phyloP scores from a whole-genome alignment of 1,140 invertebrate species.

The Amyelois transitella region DNA sequence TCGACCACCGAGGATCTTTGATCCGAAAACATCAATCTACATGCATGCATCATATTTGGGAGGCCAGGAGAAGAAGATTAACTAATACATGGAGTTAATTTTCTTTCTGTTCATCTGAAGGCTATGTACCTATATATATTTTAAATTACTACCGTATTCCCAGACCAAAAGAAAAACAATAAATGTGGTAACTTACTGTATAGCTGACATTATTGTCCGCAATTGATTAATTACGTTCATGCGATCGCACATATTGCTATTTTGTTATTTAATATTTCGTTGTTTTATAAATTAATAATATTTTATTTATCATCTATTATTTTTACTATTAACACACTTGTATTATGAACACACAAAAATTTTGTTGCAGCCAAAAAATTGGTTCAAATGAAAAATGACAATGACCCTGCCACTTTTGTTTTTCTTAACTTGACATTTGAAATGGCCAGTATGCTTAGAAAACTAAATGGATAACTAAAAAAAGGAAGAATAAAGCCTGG shows the following conservation, averaged over 20 bases:
- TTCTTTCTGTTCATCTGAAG: too few species aligned
- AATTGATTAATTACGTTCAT: conserved; percentile 47
- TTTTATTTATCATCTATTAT: too few species aligned
- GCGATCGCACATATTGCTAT: conserved; percentile 50
- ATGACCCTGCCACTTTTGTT: background rate
- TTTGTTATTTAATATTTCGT: background rate
- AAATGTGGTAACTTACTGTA: conserved; percentile 38
- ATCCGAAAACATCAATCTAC: too few species aligned
- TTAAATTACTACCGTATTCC: too few species aligned
- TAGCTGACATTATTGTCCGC: conserved; percentile 48
- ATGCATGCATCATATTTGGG: too few species aligned
- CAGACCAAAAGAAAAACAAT: too few species aligned
- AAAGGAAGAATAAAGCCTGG: too few species aligned
- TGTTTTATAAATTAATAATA: background rate
- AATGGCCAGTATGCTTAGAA: background rate
- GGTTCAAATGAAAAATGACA: background rate
- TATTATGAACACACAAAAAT: background rate
- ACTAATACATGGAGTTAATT: too few species aligned
- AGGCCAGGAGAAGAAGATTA: too few species aligned
- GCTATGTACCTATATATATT: too few species aligned
- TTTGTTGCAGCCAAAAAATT: background rate
- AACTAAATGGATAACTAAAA: background rate
- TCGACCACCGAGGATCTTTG: too few species aligned
- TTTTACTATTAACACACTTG: too few species aligned
- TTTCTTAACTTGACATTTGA: background rate